These are phyloP conservation scores for Hippocampus comes DNA, from an alignment of 2,113 vertebrate species.

Conservation along the genomic window DNA sequence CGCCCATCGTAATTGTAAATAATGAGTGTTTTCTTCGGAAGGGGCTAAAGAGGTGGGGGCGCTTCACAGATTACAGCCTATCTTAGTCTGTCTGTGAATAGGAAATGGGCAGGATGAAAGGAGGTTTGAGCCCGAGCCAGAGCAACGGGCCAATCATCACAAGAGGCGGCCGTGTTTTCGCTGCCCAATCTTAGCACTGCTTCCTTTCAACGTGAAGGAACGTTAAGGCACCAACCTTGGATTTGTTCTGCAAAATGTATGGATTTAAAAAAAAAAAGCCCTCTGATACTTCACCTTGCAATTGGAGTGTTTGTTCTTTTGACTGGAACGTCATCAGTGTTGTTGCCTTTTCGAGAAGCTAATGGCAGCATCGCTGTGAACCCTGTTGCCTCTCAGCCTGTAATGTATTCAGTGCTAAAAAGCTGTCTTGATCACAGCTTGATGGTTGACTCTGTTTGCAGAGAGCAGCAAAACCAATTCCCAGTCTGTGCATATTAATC, in stretches of 20 bases:
- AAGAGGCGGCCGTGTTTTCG: constrained; percentile 16
- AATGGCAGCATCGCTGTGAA: not conserved
- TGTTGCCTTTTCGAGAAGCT: not conserved
- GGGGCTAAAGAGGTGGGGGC: constrained; percentile 36
- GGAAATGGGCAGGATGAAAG: constrained; percentile 57
- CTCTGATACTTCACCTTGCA: not conserved
- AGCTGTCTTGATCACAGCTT: constrained; percentile 63
- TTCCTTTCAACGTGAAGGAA: not conserved
- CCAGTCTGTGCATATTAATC: constrained; percentile 65
- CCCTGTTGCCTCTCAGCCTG: constrained; percentile 14
- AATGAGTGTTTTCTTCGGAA: constrained; percentile 56
- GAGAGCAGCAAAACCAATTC: constrained; percentile 41
- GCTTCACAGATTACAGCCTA: constrained; percentile 52
- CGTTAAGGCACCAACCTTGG: not conserved
- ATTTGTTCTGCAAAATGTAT: not conserved
- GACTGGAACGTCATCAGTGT: not conserved
- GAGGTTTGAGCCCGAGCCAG: constrained; percentile 22
- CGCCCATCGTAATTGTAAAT: constrained; percentile 59
- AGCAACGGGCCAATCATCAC: constrained; percentile 28
- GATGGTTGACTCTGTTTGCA: constrained; percentile 52
- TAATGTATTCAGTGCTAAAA: constrained; percentile 52
- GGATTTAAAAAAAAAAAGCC: not conserved
- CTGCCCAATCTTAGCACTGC: constrained; percentile 6
- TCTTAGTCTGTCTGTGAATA: constrained; percentile 62
- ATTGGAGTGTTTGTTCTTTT: not conserved